Percentiles rank a stretch among this genome's conserved stretches.
phyloP scores from a whole-genome alignment of 2,888 invertebrate genomes.

The Hirtodrosophila histrioides region DNA sequence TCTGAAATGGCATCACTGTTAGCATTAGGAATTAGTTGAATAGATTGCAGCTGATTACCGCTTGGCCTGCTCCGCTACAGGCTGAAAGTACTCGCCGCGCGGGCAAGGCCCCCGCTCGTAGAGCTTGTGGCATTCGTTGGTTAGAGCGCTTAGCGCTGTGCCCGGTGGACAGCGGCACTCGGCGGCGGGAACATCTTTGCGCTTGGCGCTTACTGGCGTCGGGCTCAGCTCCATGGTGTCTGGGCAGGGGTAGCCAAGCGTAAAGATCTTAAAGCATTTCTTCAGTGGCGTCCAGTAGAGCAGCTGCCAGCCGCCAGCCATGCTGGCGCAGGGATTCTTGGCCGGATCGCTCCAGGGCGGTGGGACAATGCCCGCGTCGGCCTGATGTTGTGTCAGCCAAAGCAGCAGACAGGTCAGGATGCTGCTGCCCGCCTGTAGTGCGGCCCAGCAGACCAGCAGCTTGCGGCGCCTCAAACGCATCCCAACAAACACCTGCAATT shows the following conservation, averaged over 20 bases:
- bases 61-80: constrained; percentile 85
- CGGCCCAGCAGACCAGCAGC: constrained; percentile 69
- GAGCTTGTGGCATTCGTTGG: constrained; percentile 89
- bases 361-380: constrained; percentile 87
- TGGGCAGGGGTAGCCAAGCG: constrained; percentile 92
- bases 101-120: constrained; percentile 91
- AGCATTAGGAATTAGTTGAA: background rate
- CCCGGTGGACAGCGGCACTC: constrained; percentile 94
- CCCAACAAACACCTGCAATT: constrained; percentile 32
- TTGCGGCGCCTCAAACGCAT: constrained; percentile 77
- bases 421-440: constrained; percentile 71
- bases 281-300: constrained; percentile 93
- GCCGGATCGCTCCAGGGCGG: constrained; percentile 94
- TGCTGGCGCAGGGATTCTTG: constrained; percentile 92
- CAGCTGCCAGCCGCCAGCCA: constrained; percentile 93
- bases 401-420: constrained; percentile 65
- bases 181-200: constrained; percentile 86
- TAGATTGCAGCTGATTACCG: constrained; percentile 43
- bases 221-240: constrained; percentile 93
- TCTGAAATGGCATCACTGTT: constrained; percentile 31
- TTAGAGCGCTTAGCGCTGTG: constrained; percentile 89
- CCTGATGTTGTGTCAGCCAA: constrained; percentile 49
- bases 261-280: constrained; percentile 94
- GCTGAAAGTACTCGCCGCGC: constrained; percentile 90
- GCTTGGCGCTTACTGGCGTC: constrained; percentile 78